phyloP scores from a whole-genome alignment of 1,140 invertebrate genomes.

The Halictus rubicundus region DNA sequence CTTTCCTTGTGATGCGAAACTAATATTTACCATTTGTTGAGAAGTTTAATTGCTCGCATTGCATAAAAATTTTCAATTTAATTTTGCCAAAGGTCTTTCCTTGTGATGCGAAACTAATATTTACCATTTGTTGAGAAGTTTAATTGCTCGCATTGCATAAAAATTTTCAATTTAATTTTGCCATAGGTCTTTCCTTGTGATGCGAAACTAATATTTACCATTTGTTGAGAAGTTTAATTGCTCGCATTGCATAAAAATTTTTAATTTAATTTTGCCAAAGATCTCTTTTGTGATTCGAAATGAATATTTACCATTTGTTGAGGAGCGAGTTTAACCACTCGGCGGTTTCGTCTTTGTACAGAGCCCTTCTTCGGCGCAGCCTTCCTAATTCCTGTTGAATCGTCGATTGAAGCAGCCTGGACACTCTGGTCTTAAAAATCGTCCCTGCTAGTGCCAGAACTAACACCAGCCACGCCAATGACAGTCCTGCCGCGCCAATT shows the following conservation, averaged over 20 bases:
- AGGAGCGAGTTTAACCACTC: conserved; percentile 82
- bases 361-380: conserved; percentile 78
- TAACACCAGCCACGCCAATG: conserved; percentile 75
- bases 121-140: conserved; percentile 81
- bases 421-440: conserved; percentile 69
- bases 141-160: no score
- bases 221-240: conserved; percentile 74
- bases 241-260: no score
- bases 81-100: no score
- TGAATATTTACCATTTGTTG: conserved; percentile 78
- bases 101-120: neutral
- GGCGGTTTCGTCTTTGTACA: conserved; percentile 80
- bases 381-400: conserved; percentile 74
- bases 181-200: no score
- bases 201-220: conserved; percentile 70
- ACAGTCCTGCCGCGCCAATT: conserved; percentile 71
- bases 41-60: no score
- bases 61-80: neutral
- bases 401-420: conserved; percentile 67
- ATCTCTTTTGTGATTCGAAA: neutral
- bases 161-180: neutral
- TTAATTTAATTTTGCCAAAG: neutral
- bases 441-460: conserved; percentile 70
- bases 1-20: neutral
- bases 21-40: conserved; percentile 79